Percentiles rank a stretch among this genome's conserved stretches.
These are phyloP conservation scores for Istiophorus platypterus DNA, from an alignment of 2,113 vertebrate genomes.

Conservation along the genomic window DNA sequence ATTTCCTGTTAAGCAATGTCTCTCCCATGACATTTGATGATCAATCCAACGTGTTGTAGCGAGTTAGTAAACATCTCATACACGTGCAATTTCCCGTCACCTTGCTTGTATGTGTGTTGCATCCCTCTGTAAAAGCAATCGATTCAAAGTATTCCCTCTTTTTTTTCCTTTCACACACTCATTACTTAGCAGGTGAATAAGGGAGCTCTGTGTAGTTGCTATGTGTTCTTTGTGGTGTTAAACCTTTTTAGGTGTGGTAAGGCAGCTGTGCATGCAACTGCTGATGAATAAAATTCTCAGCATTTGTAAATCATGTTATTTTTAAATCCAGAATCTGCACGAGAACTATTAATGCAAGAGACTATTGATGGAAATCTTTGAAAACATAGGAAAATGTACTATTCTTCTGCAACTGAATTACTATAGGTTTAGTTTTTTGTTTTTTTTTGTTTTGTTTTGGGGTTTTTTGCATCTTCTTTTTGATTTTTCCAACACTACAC, in stretches of 20 bases:
- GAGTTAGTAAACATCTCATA: not conserved
- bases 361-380: not conserved
- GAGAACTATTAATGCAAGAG: not conserved
- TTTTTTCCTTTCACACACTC: not conserved
- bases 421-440: constrained; percentile 9
- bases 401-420: constrained; percentile 10
- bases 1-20: constrained; percentile 3
- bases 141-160: not conserved
- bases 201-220: no score
- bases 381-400: not conserved
- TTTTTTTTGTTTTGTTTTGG: no score
- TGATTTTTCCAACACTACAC: constrained; percentile 43
- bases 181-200: not conserved
- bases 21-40: not conserved
- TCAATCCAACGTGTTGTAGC: not conserved
- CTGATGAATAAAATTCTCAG: no score
- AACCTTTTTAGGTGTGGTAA: no score
- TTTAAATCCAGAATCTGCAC: not conserved
- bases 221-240: no score
- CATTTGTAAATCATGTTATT: not conserved
- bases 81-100: not conserved
- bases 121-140: not conserved
- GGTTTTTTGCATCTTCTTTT: constrained; percentile 20
- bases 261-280: no score
- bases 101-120: not conserved